Evolutionary conservation across 2,888 invertebrate species (phyloP).

Genomic region (Clivina fossor): DNA sequence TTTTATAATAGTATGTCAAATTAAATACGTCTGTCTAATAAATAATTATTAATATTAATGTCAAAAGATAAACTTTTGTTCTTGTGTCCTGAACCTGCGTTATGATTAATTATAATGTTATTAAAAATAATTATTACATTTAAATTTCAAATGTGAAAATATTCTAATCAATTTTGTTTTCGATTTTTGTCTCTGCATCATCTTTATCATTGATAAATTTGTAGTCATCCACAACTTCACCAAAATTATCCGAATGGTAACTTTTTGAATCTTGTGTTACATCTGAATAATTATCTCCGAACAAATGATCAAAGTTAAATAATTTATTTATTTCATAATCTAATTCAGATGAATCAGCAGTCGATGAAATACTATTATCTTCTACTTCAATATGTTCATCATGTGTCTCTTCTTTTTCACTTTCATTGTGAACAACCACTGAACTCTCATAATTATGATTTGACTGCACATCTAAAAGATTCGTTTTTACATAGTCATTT

Average conservation of each 20-base stretch:
- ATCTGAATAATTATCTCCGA: slow-evolving; percentile 42
- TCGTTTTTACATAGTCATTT: slow-evolving; percentile 1
- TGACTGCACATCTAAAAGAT: not conserved
- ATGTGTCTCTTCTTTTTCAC: slow-evolving; percentile 15
- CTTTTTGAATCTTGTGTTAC: slow-evolving; percentile 6
- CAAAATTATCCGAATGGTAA: slow-evolving; percentile 19
- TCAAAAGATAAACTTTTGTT: no score
- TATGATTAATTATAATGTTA: no score
- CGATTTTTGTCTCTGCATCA: no score
- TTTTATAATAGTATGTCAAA: no score
- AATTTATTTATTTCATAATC: slow-evolving; percentile 44
- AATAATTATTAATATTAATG: no score
- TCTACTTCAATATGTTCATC: slow-evolving; percentile 25
- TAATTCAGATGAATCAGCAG: slow-evolving; percentile 30
- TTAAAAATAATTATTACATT: no score
- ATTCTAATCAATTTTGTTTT: no score
- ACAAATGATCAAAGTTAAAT: slow-evolving; percentile 44
- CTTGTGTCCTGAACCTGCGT: no score
- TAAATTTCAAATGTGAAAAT: no score
- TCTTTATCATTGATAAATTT: no score
- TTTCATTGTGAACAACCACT: slow-evolving; percentile 19
- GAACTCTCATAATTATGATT: slow-evolving; percentile 7
- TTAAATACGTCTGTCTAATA: no score
- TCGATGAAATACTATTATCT: slow-evolving; percentile 28
- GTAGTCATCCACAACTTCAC: slow-evolving; percentile 11